Evolutionary conservation across 2,113 vertebrate genomes (phyloP), one percentile per base, ranked within the genome.

Genomic region (Aptenodytes forsteri): DNA sequence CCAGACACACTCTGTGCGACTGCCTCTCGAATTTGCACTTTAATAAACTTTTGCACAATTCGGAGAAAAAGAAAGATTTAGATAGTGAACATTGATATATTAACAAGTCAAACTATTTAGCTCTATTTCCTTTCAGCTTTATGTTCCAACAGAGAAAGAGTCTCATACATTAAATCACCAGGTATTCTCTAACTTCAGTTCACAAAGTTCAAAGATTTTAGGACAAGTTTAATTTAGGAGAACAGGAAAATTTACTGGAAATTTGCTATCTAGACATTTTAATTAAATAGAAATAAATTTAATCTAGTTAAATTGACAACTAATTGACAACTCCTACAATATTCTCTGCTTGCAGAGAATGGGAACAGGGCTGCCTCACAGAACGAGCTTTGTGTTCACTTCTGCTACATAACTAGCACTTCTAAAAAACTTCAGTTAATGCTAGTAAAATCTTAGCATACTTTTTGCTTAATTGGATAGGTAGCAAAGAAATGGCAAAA

Each of bases 1-100:
- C 97, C 85, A 58, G 98, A 97, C 23, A 95, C 88, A 38, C 97
- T 97, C 83, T 98, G 94, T 49, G 96, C 47, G 9, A 98, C 87
- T 90, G 98, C 97, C 88, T 98, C 98, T 65, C 87, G 98, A 95
- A 99, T 99, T 86, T 99, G 98, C 67, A 99, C 99, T 98, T 98
- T 99, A 70, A 99, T 96, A 83, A 98, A 97, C 99, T 99, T 97
- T 94, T 83, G 40, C 69, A 97, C 69, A 79, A 88, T 67, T 70
- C 55, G 83, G 54, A 96, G 70, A 94, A 32, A 64, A 78, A 16
- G 10, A 71, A 65, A 87, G 16, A 93, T 83, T 78, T 50, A 59
- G 81, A 79, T 50, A 94, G 27, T 65, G 10, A 91, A 27, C 15
- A 73, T 0, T 71, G 50, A 86, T 46, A 69, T 8, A 75, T n/a